Conservation (phyloP, 2,113 vertebrate species). For the Cyanoramphus novaezelandiae region DNA sequence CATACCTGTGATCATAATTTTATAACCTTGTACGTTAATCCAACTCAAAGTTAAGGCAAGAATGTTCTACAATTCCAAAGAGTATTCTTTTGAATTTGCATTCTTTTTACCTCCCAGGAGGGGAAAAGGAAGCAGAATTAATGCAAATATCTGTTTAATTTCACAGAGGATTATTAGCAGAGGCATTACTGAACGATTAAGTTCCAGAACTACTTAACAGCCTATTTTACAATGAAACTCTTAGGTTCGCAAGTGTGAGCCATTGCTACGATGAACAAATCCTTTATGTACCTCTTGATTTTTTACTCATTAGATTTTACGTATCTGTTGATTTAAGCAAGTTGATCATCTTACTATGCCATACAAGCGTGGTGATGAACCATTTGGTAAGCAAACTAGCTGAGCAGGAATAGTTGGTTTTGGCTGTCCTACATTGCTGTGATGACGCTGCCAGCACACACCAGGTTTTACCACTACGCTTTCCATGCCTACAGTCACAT, state of each 20-base stretch:
- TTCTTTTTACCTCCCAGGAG: background rate
- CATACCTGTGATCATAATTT: slow-evolving; percentile 65
- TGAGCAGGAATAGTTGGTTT: background rate
- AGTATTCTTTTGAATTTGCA: background rate
- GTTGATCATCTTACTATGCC: background rate
- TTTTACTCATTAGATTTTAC: background rate
- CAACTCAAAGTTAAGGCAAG: slow-evolving; percentile 47
- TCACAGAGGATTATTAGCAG: slow-evolving; percentile 15
- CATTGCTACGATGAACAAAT: background rate
- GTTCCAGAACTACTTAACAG: background rate
- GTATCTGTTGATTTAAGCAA: background rate
- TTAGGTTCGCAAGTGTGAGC: background rate
- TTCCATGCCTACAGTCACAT: background rate
- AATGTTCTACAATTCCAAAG: background rate
- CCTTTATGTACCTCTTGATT: background rate
- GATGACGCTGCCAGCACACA: background rate
- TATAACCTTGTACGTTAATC: background rate
- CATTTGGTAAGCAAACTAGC: background rate
- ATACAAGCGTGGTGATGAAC: background rate
- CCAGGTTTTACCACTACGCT: background rate
- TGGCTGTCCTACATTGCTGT: background rate
- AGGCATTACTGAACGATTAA: background rate
- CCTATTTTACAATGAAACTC: background rate
- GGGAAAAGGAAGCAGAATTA: background rate
- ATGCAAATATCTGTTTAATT: background rate